Conservation (phyloP, 30 jellyfish, hydroid and myxozoan species). For the Aurelia aurita complex sp. Pacific region DNA sequence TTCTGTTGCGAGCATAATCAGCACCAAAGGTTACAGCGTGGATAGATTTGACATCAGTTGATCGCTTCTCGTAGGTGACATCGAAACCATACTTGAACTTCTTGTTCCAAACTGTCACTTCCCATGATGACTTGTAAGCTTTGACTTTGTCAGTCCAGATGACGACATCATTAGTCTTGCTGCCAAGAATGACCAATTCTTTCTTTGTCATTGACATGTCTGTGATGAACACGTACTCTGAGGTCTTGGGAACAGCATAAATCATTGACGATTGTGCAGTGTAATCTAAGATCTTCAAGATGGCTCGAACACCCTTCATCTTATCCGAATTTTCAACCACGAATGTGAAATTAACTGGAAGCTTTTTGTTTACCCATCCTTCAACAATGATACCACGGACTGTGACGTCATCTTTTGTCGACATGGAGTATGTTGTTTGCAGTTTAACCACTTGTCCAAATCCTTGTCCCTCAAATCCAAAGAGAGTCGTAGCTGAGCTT, state of each 20-base stretch:
- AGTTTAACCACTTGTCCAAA: conserved; percentile 47
- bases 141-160: conserved; percentile 45
- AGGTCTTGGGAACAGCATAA: conserved; percentile 18
- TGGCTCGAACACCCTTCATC: conserved; percentile 40
- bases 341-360: conserved; percentile 67
- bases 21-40: conserved; percentile 59
- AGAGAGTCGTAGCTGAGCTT: conserved; percentile 19
- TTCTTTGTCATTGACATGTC: conserved; percentile 52
- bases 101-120: conserved; percentile 70
- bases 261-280: conserved; percentile 32
- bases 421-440: conserved; percentile 65
- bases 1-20: conserved; percentile 65
- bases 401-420: conserved; percentile 25
- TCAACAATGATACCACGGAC: conserved; percentile 68
- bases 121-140: conserved; percentile 63
- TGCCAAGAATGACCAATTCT: conserved; percentile 33
- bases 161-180: conserved; percentile 54
- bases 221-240: conserved; percentile 40
- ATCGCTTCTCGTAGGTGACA: conserved; percentile 50
- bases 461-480: conserved; percentile 69
- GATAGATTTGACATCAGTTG: conserved; percentile 66
- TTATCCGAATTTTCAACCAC: conserved; percentile 47
- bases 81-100: conserved; percentile 91
- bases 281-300: conserved; percentile 40
- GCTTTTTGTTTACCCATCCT: conserved; percentile 70